Evolutionary conservation across 2,797 vertebrate species (phyloP), one percentile per base, ranked within the genome.

Genomic region (Ctenopoma kingsleyae): DNA sequence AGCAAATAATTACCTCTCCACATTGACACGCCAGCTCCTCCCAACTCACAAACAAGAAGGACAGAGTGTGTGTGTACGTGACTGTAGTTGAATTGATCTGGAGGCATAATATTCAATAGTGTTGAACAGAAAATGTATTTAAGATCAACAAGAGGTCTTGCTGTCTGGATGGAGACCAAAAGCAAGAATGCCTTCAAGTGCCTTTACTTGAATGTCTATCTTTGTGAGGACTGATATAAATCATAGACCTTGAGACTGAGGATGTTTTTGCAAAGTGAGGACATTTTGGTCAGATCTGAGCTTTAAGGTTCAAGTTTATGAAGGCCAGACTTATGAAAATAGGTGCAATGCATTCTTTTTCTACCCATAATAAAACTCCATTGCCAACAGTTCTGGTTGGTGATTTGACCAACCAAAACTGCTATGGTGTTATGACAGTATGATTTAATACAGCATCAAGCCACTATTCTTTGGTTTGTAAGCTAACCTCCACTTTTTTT

Each of bases 1-100:
- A 90, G 89, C 91, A 91, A 91, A 92, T 92, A 90, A 94, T 93
- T 89, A 87, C 89, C 75, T 87, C 87, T 87, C 66, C 56, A 81
- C 74, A 66, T 62, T 72, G 71, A 81, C 68, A 79, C 16, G n/a
- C 57, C 22, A 40, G 51, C 67, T 79, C 52, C 73, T 23, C 59
- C 63, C 52, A 66, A 66, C 68, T 73, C 52, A 65, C 73, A 52
- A 79, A 69, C 16, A 8, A 53, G 46, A 41, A 11, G 3, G 47
- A 51, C 40, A 3, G 43, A 35, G 51, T n/a, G 43, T 16, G 38
- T 30, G 52, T 60, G 27, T 54, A 32, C 48, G 41, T 17, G 52
- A 73, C 20, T 71, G 44, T 51, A 73, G 75, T 80, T 60, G 40
- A 50, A 77, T 68, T 72, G 63, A 85, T 81, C 30, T 78, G 22